Percentiles rank a stretch among this genome's conserved stretches.
These are phyloP conservation scores for Fissipunctia ypsillon DNA, from an alignment of 2,888 invertebrate species.

Conservation along the genomic window DNA sequence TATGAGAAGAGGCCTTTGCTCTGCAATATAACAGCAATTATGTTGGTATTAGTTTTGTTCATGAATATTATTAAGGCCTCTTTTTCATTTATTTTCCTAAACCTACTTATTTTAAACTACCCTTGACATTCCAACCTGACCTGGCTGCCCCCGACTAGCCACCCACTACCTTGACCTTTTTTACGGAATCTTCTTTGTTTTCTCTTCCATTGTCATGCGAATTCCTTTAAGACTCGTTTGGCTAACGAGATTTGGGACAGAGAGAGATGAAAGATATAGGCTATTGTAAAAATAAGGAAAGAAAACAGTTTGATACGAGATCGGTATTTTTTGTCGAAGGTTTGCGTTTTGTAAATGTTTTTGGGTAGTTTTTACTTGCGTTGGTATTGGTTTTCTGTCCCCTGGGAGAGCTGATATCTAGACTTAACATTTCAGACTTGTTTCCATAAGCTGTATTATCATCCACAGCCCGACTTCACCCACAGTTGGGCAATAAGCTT, in stretches of 20 bases:
- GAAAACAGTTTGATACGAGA: conserved; percentile 45
- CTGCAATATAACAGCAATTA: too few relatives aligned
- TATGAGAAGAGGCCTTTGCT: too few relatives aligned
- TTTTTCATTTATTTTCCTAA: not conserved
- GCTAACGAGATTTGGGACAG: conserved; percentile 55
- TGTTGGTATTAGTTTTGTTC: too few relatives aligned
- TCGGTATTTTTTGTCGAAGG: conserved; percentile 54
- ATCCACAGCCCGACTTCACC: too few relatives aligned
- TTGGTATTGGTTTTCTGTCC: conserved; percentile 4
- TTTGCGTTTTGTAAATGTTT: conserved; percentile 42
- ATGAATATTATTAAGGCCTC: too few relatives aligned
- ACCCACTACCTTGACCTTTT: conserved; percentile 54
- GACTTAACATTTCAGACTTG: not conserved
- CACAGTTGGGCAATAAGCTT: not conserved
- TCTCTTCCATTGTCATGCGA: conserved; percentile 53
- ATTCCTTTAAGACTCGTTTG: conserved; percentile 58
- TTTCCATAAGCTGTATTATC: not conserved
- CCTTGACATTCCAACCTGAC: conserved; percentile 42
- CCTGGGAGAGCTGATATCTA: not conserved
- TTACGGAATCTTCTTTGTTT: conserved; percentile 45
- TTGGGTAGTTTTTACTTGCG: conserved; percentile 29
- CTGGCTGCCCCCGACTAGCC: not conserved
- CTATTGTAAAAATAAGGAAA: conserved; percentile 53
- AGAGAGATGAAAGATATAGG: conserved; percentile 56
- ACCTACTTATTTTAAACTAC: not conserved